These are phyloP conservation scores for Physella acuta DNA, from an alignment of 1,140 invertebrate genomes.

Conservation along the genomic window DNA sequence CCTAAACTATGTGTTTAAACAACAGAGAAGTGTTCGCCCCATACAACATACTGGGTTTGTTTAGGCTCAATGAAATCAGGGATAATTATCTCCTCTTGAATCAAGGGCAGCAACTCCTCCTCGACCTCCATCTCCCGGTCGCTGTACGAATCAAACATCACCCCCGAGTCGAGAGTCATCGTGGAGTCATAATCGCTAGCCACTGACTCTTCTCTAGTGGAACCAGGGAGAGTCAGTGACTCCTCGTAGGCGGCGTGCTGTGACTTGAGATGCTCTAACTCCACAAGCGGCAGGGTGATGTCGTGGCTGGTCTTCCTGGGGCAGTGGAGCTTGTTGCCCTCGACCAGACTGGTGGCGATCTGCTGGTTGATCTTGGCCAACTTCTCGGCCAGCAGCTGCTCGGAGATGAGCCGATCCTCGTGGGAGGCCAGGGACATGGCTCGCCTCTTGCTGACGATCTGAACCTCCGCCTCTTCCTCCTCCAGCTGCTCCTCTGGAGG, in stretches of 20 bases:
- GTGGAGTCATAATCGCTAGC: conserved; percentile 29
- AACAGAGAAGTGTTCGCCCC: too few relatives aligned
- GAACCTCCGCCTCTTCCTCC: conserved; percentile 16
- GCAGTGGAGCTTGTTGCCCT: conserved; percentile 11
- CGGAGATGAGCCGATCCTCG: conserved; percentile 5
- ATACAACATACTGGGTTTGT: conserved; percentile 9
- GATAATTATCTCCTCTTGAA: conserved; percentile 17
- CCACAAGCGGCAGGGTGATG: conserved; percentile 5
- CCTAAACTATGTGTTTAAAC: too few relatives aligned
- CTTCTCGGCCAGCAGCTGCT: conserved; percentile 17
- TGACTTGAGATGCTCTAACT: not conserved
- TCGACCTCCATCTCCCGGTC: conserved; percentile 18
- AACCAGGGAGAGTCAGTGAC: not conserved
- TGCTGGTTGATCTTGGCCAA: conserved; percentile 25
- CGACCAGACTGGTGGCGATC: conserved; percentile 4
- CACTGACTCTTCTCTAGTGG: conserved; percentile 28
- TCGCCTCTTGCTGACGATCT: conserved; percentile 6
- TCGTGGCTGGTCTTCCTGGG: conserved; percentile 25
- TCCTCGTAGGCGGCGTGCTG: not conserved
- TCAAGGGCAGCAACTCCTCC: conserved; percentile 17
- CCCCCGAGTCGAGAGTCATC: conserved; percentile 28
- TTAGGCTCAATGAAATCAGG: not conserved
- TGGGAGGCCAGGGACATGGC: conserved; percentile 13
- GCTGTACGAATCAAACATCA: conserved; percentile 24
- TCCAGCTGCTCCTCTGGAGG: conserved; percentile 28